Evolutionary conservation across 2,113 vertebrate genomes (phyloP).

Genomic region (Callipepla californica): DNA sequence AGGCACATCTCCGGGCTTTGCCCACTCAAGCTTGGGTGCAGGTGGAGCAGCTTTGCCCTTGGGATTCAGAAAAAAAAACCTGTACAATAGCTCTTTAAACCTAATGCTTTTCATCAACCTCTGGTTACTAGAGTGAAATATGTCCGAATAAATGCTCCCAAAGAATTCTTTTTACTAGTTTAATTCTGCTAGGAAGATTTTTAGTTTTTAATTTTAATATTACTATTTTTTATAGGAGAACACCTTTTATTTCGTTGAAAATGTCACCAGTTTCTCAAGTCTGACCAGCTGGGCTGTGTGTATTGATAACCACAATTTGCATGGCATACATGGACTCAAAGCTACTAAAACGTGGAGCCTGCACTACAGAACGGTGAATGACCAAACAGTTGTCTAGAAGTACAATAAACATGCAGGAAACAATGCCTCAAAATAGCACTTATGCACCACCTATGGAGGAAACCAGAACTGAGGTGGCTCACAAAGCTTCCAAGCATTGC

Average conservation of each 20-base stretch:
- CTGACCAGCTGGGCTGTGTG: fast-evolving
- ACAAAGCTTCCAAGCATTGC: fast-evolving
- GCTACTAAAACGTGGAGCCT: not conserved
- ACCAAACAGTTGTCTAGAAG: not conserved
- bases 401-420: fast-evolving
- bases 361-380: not conserved
- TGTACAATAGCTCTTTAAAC: not conserved
- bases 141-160: not conserved
- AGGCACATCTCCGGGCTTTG: not conserved
- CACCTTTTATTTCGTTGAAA: not conserved
- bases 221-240: not conserved
- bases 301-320: too few relatives aligned
- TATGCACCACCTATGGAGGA: not conserved
- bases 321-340: fast-evolving
- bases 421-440: fast-evolving
- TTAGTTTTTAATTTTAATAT: too few relatives aligned
- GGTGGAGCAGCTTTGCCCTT: not conserved
- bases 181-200: not conserved
- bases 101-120: not conserved
- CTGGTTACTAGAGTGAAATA: not conserved
- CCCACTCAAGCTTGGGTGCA: not conserved
- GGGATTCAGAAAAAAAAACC: not conserved
- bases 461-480: not conserved
- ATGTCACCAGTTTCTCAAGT: not conserved
- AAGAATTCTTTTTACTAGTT: not conserved